Conservation (phyloP, 2,888 invertebrate species). For the Blomia tropicalis region DNA sequence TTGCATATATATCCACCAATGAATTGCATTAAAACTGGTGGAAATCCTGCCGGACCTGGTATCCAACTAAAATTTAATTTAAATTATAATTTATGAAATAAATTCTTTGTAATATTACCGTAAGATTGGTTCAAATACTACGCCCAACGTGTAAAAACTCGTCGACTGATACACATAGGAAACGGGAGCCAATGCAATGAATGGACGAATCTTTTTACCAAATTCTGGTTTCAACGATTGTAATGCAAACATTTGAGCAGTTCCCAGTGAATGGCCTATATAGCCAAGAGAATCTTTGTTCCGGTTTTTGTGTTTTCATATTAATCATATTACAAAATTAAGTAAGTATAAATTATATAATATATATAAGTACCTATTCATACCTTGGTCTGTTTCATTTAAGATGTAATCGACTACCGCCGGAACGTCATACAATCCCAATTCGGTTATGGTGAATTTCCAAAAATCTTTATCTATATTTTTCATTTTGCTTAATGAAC, state of each 20-base stretch:
- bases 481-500: no score
- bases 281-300: conserved; percentile 7
- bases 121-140: conserved; percentile 13
- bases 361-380: not conserved
- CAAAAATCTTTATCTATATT: conserved; percentile 8
- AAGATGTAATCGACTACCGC: conserved; percentile 11
- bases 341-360: not conserved
- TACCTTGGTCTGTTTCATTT: not conserved
- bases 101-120: not conserved
- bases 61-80: not conserved
- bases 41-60: conserved; percentile 19
- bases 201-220: not conserved
- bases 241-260: conserved; percentile 17
- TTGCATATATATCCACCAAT: conserved; percentile 14
- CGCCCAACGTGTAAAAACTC: conserved; percentile 13
- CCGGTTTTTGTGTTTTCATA: no score
- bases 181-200: conserved; percentile 16
- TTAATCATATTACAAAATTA: no score
- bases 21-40: conserved; percentile 17
- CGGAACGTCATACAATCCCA: conserved; percentile 16
- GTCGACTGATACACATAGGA: conserved; percentile 11
- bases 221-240: conserved; percentile 10
- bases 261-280: conserved; percentile 18
- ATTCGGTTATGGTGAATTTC: conserved; percentile 19
- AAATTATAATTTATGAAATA: no score